Conservation (phyloP, 2,797 vertebrate species). For the Numenius phaeopus region DNA sequence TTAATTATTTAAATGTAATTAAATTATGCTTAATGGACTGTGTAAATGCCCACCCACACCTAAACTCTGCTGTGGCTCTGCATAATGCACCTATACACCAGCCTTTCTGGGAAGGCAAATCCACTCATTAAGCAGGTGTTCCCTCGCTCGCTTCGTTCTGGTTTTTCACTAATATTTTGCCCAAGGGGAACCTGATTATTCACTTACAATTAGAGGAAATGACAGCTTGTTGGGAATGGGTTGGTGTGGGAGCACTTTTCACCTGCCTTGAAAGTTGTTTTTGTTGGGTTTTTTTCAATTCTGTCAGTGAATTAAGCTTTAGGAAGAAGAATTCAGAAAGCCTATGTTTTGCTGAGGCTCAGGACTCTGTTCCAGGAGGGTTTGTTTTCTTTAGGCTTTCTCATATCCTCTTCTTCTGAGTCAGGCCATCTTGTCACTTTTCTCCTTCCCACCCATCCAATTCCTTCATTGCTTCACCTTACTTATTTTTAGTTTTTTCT, state of each 20-base stretch:
- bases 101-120: constrained; percentile 15
- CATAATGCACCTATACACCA: neutral
- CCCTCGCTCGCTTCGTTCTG: neutral
- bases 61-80: constrained; percentile 3
- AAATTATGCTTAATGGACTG: constrained; percentile 37
- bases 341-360: neutral
- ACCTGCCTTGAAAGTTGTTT: neutral
- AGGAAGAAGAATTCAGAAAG: neutral
- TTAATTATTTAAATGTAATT: constrained; percentile 57
- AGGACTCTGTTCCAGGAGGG: neutral
- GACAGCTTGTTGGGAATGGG: neutral
- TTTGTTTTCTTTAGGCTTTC: constrained; percentile 18
- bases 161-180: neutral
- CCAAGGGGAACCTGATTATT: neutral
- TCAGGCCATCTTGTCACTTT: neutral
- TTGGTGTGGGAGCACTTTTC: neutral
- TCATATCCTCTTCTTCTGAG: neutral
- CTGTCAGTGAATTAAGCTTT: neutral
- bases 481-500: neutral
- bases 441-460: neutral
- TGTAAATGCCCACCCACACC: constrained; percentile 9
- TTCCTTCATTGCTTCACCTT: neutral
- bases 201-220: constrained; percentile 46
- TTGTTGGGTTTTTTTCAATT: neutral
- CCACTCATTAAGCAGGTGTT: constrained; percentile 43